Conservation (phyloP, 2,888 invertebrate genomes). For the Tachystola acroxantha region DNA sequence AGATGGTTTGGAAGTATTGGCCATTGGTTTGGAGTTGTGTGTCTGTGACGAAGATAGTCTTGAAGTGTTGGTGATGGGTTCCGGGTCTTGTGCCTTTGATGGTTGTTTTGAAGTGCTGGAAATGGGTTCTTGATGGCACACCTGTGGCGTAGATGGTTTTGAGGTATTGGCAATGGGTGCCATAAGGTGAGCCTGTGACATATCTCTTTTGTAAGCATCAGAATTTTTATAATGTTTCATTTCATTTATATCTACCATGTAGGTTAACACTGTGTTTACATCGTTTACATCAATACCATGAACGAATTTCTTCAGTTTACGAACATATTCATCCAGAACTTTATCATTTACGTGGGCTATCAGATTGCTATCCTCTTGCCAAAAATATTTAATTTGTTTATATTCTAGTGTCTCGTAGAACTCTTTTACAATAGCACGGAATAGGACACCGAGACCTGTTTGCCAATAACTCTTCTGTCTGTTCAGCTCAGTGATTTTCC, state of each 20-base stretch:
- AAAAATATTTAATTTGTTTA: slow-evolving; percentile 53
- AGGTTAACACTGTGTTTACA: slow-evolving; percentile 36
- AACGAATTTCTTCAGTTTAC: slow-evolving; percentile 51
- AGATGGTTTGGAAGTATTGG: too few relatives aligned
- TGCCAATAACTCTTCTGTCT: slow-evolving; percentile 51
- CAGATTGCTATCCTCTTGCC: slow-evolving; percentile 53
- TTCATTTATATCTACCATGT: slow-evolving; percentile 42
- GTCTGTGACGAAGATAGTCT: too few relatives aligned
- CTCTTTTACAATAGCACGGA: slow-evolving; percentile 49
- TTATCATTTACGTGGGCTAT: slow-evolving; percentile 44
- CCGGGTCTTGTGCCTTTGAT: too few relatives aligned
- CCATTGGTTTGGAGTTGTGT: too few relatives aligned
- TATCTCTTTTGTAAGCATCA: slow-evolving; percentile 40
- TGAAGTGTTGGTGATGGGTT: too few relatives aligned
- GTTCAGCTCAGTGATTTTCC: slow-evolving; percentile 46
- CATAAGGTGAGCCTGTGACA: too few relatives aligned
- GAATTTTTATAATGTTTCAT: slow-evolving; percentile 38
- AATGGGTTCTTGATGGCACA: too few relatives aligned
- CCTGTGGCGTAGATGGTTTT: too few relatives aligned
- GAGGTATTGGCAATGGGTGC: too few relatives aligned
- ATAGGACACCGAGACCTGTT: slow-evolving; percentile 42
- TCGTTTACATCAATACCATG: slow-evolving; percentile 47
- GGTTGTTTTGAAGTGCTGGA: too few relatives aligned
- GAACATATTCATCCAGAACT: slow-evolving; percentile 41
- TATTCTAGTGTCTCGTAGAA: slow-evolving; percentile 37